phyloP scores from a whole-genome alignment of 2,888 invertebrate genomes.

The Drosophila flavopinicola region DNA sequence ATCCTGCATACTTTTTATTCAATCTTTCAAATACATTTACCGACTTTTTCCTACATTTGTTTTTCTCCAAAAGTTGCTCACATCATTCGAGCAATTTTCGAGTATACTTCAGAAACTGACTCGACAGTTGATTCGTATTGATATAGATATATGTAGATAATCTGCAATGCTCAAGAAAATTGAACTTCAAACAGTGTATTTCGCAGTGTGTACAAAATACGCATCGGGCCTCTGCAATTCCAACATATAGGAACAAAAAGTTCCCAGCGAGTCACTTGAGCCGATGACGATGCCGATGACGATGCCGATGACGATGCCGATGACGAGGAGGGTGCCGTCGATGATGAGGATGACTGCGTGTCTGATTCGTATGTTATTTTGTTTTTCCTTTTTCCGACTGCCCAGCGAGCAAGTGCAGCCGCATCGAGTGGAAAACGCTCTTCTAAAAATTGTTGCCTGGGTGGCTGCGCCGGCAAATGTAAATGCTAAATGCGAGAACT shows the following conservation, averaged over 20 bases:
- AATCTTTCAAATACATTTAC: too few species aligned
- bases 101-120: too few species aligned
- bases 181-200: neutral
- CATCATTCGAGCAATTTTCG: too few species aligned
- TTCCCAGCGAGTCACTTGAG: conserved; percentile 56
- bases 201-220: conserved; percentile 8
- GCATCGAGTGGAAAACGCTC: conserved; percentile 17
- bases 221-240: conserved; percentile 49
- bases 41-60: too few species aligned
- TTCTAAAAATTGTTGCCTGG: conserved; percentile 3
- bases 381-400: too few species aligned
- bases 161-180: too few species aligned
- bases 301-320: neutral
- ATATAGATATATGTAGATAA: too few species aligned
- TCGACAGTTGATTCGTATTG: too few species aligned
- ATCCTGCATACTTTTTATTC: too few species aligned
- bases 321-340: neutral
- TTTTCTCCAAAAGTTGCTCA: too few species aligned
- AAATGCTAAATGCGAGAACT: conserved; percentile 63
- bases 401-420: conserved; percentile 8
- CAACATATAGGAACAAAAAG: conserved; percentile 46
- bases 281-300: neutral
- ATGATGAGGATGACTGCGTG: conserved; percentile 2
- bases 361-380: too few species aligned
- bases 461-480: conserved; percentile 30